phyloP scores from a whole-genome alignment of 1,140 invertebrate genomes.

The Orchestia grillus region DNA sequence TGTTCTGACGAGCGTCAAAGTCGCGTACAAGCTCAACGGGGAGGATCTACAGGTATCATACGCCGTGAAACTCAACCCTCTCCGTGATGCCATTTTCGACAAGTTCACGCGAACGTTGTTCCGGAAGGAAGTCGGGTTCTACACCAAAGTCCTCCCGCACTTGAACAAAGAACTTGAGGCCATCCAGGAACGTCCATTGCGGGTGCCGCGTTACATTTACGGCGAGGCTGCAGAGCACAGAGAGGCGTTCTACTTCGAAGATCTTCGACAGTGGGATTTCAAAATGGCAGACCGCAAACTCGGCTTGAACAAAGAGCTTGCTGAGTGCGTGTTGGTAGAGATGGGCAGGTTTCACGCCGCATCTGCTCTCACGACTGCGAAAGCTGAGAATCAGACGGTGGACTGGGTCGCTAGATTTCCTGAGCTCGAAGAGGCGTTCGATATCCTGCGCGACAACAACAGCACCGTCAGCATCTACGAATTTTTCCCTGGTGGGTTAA shows the following conservation, averaged over 20 bases:
- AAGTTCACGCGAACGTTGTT: neutral
- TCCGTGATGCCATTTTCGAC: neutral
- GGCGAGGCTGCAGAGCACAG: neutral
- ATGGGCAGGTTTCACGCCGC: constrained; percentile 9
- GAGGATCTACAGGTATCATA: neutral
- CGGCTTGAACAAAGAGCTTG: neutral
- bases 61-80: constrained; percentile 13
- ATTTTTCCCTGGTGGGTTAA: neutral
- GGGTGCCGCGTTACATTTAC: neutral
- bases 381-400: neutral
- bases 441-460: neutral
- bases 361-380: neutral
- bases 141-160: neutral
- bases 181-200: neutral
- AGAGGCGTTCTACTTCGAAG: neutral
- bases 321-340: neutral
- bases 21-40: neutral
- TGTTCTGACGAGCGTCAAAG: neutral
- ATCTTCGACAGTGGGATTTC: neutral
- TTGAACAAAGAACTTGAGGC: neutral
- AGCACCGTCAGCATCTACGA: constrained; percentile 1
- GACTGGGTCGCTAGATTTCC: neutral
- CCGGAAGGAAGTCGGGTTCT: constrained; percentile 9
- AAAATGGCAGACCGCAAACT: neutral
- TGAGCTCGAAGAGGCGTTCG: neutral